Evolutionary conservation across 2,113 vertebrate species (phyloP).

Genomic region (Lamprologus ornatipinnis): DNA sequence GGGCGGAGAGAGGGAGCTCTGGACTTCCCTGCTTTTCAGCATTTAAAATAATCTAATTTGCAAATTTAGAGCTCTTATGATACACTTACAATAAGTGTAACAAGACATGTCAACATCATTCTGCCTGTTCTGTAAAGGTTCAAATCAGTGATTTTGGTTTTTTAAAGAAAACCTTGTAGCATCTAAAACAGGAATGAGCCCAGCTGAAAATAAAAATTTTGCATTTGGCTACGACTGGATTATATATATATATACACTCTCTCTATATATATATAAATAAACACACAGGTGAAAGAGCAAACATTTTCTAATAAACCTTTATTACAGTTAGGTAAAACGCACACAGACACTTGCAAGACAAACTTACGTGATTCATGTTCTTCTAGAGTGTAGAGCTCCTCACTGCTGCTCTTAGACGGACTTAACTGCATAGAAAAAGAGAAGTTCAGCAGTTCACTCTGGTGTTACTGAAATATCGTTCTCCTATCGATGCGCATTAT

Average conservation of each 20-base stretch:
- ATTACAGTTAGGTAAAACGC: background rate
- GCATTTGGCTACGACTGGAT: background rate
- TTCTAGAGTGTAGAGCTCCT: conserved; percentile 79
- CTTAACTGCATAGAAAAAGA: conserved; percentile 64
- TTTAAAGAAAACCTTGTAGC: background rate
- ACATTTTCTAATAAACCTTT: background rate
- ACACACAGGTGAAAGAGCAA: background rate
- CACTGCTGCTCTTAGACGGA: conserved; percentile 63
- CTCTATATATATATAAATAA: fast-evolving
- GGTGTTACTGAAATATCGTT: background rate
- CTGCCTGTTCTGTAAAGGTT: background rate
- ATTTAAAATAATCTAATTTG: background rate
- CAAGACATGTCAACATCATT: background rate
- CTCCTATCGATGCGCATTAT: background rate
- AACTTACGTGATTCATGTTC: conserved; percentile 91
- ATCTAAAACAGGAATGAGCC: background rate
- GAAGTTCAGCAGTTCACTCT: background rate
- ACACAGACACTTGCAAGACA: background rate
- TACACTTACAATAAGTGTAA: background rate
- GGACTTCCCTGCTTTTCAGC: background rate
- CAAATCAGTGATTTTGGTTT: background rate
- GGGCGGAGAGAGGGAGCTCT: fast-evolving
- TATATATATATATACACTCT: background rate
- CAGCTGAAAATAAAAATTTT: background rate
- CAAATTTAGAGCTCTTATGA: background rate